These are phyloP conservation scores for Anagyrus pseudococci DNA, from an alignment of 2,888 invertebrate genomes.

Conservation along the genomic window DNA sequence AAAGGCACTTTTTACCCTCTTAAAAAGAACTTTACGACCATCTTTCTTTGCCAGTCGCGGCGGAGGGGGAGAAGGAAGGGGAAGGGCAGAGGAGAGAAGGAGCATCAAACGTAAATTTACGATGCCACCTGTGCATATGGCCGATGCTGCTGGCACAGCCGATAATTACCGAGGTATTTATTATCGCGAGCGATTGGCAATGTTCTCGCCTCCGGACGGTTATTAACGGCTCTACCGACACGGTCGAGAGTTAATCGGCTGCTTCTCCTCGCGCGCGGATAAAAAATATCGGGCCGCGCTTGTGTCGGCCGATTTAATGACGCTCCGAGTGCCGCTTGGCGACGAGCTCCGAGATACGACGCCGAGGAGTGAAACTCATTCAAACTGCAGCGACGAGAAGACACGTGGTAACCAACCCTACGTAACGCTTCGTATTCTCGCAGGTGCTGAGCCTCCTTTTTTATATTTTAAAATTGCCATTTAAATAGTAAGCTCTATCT, in stretches of 20 bases:
- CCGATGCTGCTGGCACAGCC: background rate
- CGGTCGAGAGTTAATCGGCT: constrained; percentile 1
- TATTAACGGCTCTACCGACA: constrained; percentile 15
- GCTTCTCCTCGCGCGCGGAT: too few species aligned
- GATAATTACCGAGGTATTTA: constrained; percentile 35
- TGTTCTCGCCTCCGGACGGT: constrained; percentile 8
- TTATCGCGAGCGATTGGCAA: constrained; percentile 31
- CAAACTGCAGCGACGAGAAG: too few species aligned
- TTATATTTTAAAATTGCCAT: too few species aligned
- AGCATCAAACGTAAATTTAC: constrained; percentile 31
- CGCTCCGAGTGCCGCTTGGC: too few species aligned
- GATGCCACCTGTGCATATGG: constrained; percentile 33
- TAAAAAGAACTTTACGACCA: constrained; percentile 25
- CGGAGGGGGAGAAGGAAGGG: background rate
- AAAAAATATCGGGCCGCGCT: too few species aligned
- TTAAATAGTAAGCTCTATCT: too few species aligned
- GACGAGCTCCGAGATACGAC: too few species aligned
- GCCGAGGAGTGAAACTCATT: too few species aligned
- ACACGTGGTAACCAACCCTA: too few species aligned
- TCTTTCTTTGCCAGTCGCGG: background rate
- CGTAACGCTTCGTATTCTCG: background rate
- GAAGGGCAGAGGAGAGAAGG: constrained; percentile 6
- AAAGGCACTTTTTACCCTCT: too few species aligned
- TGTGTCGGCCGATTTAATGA: too few species aligned
- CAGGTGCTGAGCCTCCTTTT: background rate